Conservation (phyloP, 2,113 vertebrate genomes). For the Bungarus multicinctus region DNA sequence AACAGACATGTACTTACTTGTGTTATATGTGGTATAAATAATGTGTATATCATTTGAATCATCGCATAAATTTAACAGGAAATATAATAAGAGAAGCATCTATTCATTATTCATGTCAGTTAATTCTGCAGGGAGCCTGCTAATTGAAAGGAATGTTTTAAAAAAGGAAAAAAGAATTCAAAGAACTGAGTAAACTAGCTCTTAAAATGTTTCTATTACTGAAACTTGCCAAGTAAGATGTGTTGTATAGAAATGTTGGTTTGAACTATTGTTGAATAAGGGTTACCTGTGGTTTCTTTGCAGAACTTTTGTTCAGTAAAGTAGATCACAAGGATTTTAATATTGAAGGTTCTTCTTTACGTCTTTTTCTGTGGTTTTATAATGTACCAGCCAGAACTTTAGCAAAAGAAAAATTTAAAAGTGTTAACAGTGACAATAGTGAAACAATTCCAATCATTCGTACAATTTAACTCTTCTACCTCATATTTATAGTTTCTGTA, state of each 20-base stretch:
- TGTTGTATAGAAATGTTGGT: background rate
- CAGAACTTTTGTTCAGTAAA: background rate
- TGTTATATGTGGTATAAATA: background rate
- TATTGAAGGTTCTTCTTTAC: constrained; percentile 15
- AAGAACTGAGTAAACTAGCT: background rate
- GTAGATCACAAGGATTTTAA: background rate
- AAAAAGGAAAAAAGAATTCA: background rate
- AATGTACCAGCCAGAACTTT: background rate
- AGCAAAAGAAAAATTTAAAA: background rate
- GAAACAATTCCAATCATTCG: constrained; percentile 11
- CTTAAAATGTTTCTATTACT: background rate
- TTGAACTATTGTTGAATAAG: background rate
- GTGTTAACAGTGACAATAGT: background rate
- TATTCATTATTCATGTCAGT: constrained; percentile 2
- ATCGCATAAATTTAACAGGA: background rate
- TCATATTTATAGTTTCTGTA: background rate
- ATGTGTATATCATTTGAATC: constrained; percentile 22
- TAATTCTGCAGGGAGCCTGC: constrained; percentile 11
- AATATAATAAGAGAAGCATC: constrained; percentile 11
- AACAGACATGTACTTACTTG: background rate
- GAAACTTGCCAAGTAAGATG: background rate
- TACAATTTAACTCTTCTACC: background rate
- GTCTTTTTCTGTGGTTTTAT: background rate
- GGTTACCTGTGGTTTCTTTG: constrained; percentile 26
- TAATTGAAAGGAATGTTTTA: constrained; percentile 15